phyloP scores from a whole-genome alignment of 2,888 invertebrate genomes.

The Maniola hyperantus region DNA sequence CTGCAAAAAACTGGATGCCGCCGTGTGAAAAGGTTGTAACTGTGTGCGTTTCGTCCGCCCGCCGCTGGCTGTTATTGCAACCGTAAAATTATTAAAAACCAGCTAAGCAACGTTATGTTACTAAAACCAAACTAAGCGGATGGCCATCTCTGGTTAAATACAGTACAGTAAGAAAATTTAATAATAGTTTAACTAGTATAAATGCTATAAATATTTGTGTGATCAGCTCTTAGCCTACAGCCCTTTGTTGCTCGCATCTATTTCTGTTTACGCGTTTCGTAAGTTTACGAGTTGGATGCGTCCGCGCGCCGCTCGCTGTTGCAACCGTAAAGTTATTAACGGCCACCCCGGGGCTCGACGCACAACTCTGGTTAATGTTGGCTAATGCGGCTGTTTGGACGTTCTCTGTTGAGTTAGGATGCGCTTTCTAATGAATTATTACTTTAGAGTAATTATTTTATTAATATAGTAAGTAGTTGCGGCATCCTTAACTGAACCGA shows the following conservation, averaged over 20 bases:
- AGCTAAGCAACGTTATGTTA: no score
- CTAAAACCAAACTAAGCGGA: no score
- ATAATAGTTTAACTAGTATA: no score
- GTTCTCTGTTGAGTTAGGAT: slow-evolving; percentile 29
- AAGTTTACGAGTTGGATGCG: slow-evolving; percentile 75
- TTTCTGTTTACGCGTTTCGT: slow-evolving; percentile 79
- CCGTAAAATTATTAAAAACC: no score
- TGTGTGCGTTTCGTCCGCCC: no score
- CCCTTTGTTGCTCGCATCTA: slow-evolving; percentile 75
- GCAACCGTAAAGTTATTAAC: slow-evolving; percentile 70
- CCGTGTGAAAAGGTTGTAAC: no score
- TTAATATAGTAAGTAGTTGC: no score
- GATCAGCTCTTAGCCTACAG: slow-evolving; percentile 36
- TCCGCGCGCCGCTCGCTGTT: slow-evolving; percentile 63
- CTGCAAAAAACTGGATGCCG: no score
- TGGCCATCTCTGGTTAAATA: no score
- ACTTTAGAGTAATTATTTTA: not conserved
- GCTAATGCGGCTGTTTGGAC: slow-evolving; percentile 27
- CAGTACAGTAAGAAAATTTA: no score
- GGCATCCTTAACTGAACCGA: not conserved
- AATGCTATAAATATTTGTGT: not conserved
- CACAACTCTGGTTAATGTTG: slow-evolving; percentile 44
- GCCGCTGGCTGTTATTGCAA: no score
- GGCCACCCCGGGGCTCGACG: slow-evolving; percentile 60
- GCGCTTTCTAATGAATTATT: slow-evolving; percentile 1